Percentiles rank a stretch among this genome's conserved stretches.
Conservation (phyloP, 1,140 invertebrate species). For the Microplitis demolitor region DNA sequence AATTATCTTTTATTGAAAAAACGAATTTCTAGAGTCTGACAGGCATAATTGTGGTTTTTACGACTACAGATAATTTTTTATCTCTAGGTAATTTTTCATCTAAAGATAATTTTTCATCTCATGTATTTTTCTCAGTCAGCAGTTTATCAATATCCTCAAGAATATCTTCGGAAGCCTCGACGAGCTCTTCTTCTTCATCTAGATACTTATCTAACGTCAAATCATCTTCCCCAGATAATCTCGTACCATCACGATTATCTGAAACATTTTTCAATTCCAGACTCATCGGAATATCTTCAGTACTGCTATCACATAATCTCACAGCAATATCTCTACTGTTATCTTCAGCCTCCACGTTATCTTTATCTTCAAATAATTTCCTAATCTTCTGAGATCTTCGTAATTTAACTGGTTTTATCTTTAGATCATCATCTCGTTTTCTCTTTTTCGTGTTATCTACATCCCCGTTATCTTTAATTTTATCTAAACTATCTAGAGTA, state of each 20-base stretch:
- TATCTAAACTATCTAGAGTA: no score
- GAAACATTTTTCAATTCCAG: background rate
- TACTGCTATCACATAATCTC: slow-evolving; percentile 51
- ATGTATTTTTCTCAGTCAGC: slow-evolving; percentile 38
- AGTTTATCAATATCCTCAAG: slow-evolving; percentile 56
- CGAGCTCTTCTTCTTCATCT: slow-evolving; percentile 41
- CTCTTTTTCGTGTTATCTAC: no score
- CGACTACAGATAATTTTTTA: no score
- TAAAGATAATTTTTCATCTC: background rate
- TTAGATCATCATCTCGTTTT: no score
- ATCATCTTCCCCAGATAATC: background rate
- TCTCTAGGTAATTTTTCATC: background rate
- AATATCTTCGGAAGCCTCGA: slow-evolving; percentile 52
- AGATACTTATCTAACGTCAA: slow-evolving; percentile 14
- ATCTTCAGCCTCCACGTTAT: background rate
- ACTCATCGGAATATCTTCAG: slow-evolving; percentile 28
- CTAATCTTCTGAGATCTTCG: no score
- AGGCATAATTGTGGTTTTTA: no score
- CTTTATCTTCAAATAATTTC: background rate
- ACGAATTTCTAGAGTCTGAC: no score
- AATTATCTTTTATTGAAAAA: no score
- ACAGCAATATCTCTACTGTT: slow-evolving; percentile 38
- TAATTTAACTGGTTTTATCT: no score
- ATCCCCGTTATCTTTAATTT: no score
- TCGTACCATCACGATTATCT: background rate